Conservation (phyloP, 1,140 invertebrate species). For the Drosophila pruinosa region DNA sequence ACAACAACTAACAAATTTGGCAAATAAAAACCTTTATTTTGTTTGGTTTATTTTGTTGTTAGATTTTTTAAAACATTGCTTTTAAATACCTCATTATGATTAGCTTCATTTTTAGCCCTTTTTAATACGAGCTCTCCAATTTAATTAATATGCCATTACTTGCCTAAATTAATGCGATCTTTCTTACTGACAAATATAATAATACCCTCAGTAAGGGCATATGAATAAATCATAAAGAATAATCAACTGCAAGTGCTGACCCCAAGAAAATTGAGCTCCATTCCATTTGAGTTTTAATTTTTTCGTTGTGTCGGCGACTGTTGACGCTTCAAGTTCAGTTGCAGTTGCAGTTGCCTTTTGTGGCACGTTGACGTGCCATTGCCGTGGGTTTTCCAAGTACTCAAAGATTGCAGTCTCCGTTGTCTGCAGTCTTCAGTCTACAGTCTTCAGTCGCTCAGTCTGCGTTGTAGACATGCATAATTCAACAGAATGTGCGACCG, state of each 20-base stretch:
- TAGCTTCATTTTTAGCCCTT: no score
- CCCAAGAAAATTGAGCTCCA: slow-evolving; percentile 36
- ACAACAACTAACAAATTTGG: no score
- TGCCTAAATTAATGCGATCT: no score
- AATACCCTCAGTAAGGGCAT: background rate
- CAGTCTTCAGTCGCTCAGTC: background rate
- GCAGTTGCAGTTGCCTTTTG: slow-evolving; percentile 48
- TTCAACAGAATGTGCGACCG: slow-evolving; percentile 67
- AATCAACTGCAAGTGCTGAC: slow-evolving; percentile 28
- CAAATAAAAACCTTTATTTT: no score
- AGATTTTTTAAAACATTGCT: no score
- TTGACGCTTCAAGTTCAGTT: slow-evolving; percentile 68
- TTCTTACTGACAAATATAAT: no score
- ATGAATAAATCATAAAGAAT: background rate
- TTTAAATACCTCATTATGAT: no score
- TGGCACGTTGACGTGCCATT: slow-evolving; percentile 10
- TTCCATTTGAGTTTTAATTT: slow-evolving; percentile 13
- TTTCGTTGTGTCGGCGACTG: slow-evolving; percentile 19
- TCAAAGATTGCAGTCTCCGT: background rate
- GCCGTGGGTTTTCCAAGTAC: slow-evolving; percentile 11
- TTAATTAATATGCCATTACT: no score
- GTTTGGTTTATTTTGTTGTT: no score
- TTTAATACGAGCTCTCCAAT: no score
- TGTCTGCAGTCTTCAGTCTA: background rate
- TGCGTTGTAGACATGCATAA: slow-evolving; percentile 54